A percentile compares a stretch with the other conserved stretches of the same genome.
Evolutionary conservation across 2,797 vertebrate species (phyloP).

Genomic region (Eremophila alpestris): DNA sequence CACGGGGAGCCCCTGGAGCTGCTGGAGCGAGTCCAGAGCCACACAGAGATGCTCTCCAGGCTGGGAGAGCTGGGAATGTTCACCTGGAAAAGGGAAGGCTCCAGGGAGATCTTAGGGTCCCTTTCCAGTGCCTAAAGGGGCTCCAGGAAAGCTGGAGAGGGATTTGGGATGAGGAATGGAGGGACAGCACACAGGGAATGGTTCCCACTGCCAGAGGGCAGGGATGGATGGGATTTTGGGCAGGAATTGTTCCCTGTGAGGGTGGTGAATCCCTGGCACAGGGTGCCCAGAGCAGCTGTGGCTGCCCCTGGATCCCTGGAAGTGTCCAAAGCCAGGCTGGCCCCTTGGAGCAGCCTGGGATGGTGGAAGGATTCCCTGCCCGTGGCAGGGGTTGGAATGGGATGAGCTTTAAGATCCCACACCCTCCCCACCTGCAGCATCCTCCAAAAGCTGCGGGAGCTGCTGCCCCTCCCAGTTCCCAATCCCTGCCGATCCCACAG

Average conservation of each 20-base stretch:
- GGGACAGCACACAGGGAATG: neutral
- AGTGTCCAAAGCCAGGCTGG: neutral
- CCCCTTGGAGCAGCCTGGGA: accelerated
- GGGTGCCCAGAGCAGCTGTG: neutral
- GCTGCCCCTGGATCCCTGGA: neutral
- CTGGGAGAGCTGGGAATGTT: neutral
- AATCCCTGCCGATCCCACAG: accelerated
- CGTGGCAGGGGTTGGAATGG: neutral
- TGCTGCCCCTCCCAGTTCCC: neutral
- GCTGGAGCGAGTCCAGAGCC: neutral
- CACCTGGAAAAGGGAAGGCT: neutral
- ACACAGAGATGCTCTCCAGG: neutral
- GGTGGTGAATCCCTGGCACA: neutral
- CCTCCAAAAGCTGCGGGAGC: neutral
- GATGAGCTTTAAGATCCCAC: neutral
- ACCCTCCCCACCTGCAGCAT: neutral
- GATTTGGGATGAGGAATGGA: neutral
- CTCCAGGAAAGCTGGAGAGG: neutral
- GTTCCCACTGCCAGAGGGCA: neutral
- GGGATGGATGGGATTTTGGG: neutral
- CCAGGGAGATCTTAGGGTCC: neutral
- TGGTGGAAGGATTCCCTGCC: neutral
- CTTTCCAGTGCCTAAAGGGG: accelerated
- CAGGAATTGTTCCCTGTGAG: accelerated
- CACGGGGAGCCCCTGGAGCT: neutral